Evolutionary conservation across 2,113 vertebrate species (phyloP).

Genomic region (Gallinago media): DNA sequence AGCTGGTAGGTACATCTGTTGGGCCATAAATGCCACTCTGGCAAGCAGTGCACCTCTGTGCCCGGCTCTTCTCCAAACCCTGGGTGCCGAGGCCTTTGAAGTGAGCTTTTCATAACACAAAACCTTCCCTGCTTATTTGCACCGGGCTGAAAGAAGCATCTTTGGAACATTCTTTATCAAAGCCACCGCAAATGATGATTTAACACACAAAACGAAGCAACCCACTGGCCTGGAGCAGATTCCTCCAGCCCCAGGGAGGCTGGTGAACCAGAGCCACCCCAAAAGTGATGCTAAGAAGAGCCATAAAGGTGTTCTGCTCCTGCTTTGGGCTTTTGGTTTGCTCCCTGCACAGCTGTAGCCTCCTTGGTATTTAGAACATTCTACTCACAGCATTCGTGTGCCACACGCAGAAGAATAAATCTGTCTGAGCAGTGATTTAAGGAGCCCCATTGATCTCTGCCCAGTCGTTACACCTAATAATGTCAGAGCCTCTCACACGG

Average conservation of each 20-base stretch:
- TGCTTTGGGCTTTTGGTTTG: neutral
- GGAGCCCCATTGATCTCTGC: conserved; percentile 8
- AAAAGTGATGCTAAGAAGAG: neutral
- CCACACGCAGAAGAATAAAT: neutral
- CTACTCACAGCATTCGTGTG: neutral
- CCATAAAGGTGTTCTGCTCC: neutral
- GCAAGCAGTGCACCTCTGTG: neutral
- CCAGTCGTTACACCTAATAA: neutral
- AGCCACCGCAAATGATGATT: neutral
- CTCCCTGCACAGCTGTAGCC: neutral
- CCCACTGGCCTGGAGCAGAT: neutral
- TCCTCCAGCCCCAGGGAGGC: neutral
- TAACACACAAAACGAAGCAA: neutral
- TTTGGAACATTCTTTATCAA: neutral
- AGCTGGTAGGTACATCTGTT: neutral
- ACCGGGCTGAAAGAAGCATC: neutral
- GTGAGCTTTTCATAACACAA: neutral
- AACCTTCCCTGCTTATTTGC: neutral
- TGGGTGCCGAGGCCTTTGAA: neutral
- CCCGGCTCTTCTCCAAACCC: neutral
- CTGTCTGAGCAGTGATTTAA: neutral
- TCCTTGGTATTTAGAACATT: neutral
- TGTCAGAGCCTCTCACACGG: neutral
- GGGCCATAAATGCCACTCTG: neutral
- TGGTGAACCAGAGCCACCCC: neutral